Evolutionary conservation across 2,888 invertebrate species (phyloP), one percentile per base, ranked within the genome.

Genomic region (Diloba caeruleocephala): DNA sequence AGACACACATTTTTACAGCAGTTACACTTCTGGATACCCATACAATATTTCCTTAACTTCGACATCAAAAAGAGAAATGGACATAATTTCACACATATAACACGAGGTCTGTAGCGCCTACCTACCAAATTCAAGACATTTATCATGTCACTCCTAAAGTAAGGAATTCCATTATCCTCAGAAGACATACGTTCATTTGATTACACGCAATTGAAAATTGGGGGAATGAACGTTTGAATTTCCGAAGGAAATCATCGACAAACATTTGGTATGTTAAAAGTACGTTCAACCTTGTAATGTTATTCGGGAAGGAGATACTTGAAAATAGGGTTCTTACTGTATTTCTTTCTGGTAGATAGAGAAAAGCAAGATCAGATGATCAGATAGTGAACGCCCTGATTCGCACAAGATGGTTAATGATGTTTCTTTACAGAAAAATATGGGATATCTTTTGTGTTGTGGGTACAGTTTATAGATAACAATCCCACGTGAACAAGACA

Each of bases 171-270:
- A 68, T 68, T 68, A 68, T 57, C 50, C 62, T 19, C 14, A n/a
- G 39, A 67, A 71, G 68, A 69, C 68, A 67, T 51, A 69, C 45
- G 55, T 42, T 59, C 48, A 72, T 69, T 63, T 60, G 64, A 69
- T 71, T 63, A 58, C 52, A 51, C 42, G 44, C 59, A 63, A 68
- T 68, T 63, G 64, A 44, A 71, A 69, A 54, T 68, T 29, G 49
- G 34, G 31, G 39, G 44, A 52, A 68, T 52, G 55, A 45, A 53
- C 55, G 64, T 59, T 71, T 72, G 55, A 64, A 69, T 69, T 56
- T 63, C 49, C 68, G 32, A 31, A 33, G 55, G 41, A 43, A 56
- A 39, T 52, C 38, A 49, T 55, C 50, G 42, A 39, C 29, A 55
- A 54, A 49, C 32, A 43, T 46, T 53, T 33, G 31, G 9, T 33